Percentiles rank a stretch among this genome's conserved stretches.
These are phyloP conservation scores for Coregonus suidteri DNA, from an alignment of 2,797 vertebrate species.

Conservation along the genomic window DNA sequence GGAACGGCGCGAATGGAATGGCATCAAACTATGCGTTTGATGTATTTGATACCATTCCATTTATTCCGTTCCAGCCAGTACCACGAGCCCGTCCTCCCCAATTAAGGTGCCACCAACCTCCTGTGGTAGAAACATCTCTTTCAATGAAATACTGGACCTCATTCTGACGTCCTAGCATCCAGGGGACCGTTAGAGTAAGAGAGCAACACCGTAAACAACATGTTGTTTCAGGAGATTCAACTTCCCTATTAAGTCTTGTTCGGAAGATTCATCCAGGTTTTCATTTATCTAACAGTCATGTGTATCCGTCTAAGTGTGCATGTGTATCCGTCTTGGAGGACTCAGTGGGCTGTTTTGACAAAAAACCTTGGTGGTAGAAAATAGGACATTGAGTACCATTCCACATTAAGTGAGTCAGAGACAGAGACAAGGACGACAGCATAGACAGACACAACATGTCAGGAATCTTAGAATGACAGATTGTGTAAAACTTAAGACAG, in stretches of 20 bases:
- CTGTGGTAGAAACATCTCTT: not conserved
- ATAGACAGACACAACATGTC: not conserved
- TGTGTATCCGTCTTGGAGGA: not conserved
- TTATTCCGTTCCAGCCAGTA: too few relatives aligned
- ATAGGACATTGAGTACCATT: not conserved
- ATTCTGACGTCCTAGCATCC: not conserved
- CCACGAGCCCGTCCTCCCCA: too few relatives aligned
- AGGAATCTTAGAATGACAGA: not conserved
- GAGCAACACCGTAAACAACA: too few relatives aligned
- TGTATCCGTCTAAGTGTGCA: not conserved
- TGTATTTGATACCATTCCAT: too few relatives aligned
- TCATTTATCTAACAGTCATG: not conserved
- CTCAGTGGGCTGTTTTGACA: not conserved
- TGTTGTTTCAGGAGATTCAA: not conserved
- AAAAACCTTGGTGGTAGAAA: not conserved
- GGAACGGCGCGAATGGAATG: too few relatives aligned
- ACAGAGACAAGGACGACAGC: not conserved
- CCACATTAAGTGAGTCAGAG: not conserved
- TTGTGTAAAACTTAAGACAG: not conserved
- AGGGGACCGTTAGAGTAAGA: not conserved
- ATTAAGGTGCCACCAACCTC: too few relatives aligned
- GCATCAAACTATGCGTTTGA: too few relatives aligned
- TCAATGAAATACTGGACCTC: not conserved
- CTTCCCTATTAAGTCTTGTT: not conserved
- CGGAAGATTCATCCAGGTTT: not conserved